Percentiles rank a stretch among this genome's conserved stretches.
phyloP scores from a whole-genome alignment of 1,140 invertebrate genomes.

The Bombus turneri region DNA sequence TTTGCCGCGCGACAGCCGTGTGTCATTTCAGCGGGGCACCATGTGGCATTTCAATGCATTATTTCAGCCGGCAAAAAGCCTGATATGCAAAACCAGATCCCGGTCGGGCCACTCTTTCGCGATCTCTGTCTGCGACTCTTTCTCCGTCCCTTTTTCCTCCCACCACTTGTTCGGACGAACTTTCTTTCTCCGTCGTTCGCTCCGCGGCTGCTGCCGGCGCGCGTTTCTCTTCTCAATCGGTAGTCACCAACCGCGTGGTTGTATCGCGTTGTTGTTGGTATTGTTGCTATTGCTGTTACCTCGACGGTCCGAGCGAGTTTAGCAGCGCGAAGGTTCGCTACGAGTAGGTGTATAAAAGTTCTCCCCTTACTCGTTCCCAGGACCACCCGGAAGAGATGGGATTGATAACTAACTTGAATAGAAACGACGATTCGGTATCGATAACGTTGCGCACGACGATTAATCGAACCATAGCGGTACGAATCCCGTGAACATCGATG shows the following conservation, averaged over 20 bases:
- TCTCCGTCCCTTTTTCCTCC: slow-evolving; percentile 18
- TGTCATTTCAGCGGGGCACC: slow-evolving; percentile 79
- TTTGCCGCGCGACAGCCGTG: slow-evolving; percentile 77
- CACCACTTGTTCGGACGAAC: slow-evolving; percentile 1
- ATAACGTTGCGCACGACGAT: slow-evolving; percentile 4
- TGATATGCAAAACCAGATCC: slow-evolving; percentile 79
- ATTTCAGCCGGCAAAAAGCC: slow-evolving; percentile 79
- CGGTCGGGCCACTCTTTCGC: slow-evolving; percentile 45
- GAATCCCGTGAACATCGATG: not conserved
- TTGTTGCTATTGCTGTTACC: slow-evolving; percentile 49
- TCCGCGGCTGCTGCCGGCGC: no score
- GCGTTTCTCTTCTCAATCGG: not conserved
- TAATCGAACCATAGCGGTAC: not conserved
- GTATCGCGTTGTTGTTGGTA: slow-evolving; percentile 50
- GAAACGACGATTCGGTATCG: slow-evolving; percentile 7
- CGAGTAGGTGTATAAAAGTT: slow-evolving; percentile 24
- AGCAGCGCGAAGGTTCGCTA: not conserved
- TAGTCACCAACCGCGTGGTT: slow-evolving; percentile 32
- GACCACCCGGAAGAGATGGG: slow-evolving; percentile 54
- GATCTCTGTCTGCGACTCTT: slow-evolving; percentile 33
- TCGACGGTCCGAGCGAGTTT: not conserved
- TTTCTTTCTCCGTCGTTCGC: slow-evolving; percentile 20
- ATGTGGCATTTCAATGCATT: slow-evolving; percentile 81
- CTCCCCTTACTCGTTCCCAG: slow-evolving; percentile 22
- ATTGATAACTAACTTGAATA: slow-evolving; percentile 27